Evolutionary conservation across 1,140 invertebrate genomes (phyloP), one percentile per base, ranked within the genome.

Genomic region (Calycopis cecrops): DNA sequence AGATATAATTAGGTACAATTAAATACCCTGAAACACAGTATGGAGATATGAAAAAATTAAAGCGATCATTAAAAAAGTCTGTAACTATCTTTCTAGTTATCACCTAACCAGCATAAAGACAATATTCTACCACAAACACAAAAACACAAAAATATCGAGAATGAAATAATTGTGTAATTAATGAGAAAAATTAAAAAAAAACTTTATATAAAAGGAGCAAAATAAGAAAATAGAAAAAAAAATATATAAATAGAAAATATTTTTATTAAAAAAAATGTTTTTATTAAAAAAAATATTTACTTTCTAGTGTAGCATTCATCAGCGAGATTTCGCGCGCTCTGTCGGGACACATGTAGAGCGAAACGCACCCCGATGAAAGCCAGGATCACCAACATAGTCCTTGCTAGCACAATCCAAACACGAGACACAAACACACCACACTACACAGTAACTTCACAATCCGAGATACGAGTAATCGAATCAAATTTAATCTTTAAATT

Each of bases 281-380:
- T n/a, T n/a, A n/a, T n/a, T n/a, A 62, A 48, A 59, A 53, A 60
- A 50, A 55, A 64, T 71, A 71, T 63, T 79, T 77, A 87, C 84
- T 87, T 87, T 70, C 84, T 73, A 16, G 81, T 85, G 61, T 87
- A 87, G 60, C 84, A 87, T 71, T 87, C 84, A 53, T 87, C 71
- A 8, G 84, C 84, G 55, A 84, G 71, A 11, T 77, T 74, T 6
- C 79, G 59, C 0, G 68, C 74, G 55, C 75, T 84, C 60, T 87
- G 84, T 62, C 79, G 52, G 33, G 84, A 87, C 74, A 87, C 77
- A 79, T 87, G 74, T 28, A 87, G 69, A n/a, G 78, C 79, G 59
- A 85, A 87, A 35, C 84, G 63, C 10, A 87, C 84, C 38, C 81
- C 84, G 33, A 84, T 84, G 49, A 85, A 87, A 11, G 81, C 84